Conservation (phyloP, 1,140 invertebrate genomes). For the Theocolax elegans region DNA sequence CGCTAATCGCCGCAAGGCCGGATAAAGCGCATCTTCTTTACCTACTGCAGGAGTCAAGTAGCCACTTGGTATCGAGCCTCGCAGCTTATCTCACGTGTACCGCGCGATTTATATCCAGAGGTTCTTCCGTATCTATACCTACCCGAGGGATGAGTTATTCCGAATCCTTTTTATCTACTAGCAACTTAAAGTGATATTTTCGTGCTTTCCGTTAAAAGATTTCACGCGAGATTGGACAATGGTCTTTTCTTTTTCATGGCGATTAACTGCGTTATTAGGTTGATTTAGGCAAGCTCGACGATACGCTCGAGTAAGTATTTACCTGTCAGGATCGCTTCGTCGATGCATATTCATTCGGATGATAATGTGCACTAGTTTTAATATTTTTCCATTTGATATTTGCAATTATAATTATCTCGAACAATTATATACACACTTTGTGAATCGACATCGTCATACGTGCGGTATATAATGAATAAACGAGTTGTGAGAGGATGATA, state of each 20-base stretch:
- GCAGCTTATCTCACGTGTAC: not conserved
- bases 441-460: no score
- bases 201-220: slow-evolving; percentile 27
- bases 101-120: slow-evolving; percentile 1
- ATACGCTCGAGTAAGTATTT: no score
- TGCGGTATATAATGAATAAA: no score
- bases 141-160: slow-evolving; percentile 24
- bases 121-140: no score
- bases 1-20: no score
- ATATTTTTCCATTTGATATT: slow-evolving; percentile 1
- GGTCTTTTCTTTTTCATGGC: not conserved
- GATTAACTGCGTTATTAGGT: slow-evolving; percentile 21
- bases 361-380: slow-evolving; percentile 13
- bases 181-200: slow-evolving; percentile 19
- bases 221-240: slow-evolving; percentile 12
- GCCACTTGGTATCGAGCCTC: no score
- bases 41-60: no score
- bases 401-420: slow-evolving; percentile 27
- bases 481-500: no score
- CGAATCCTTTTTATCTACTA: not conserved
- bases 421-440: no score
- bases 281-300: no score
- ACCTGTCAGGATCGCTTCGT: no score
- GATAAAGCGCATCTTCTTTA: no score
- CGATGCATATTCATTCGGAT: slow-evolving; percentile 25